Percentiles rank a stretch among this genome's conserved stretches.
These are phyloP conservation scores for Trachops cirrhosus DNA, from an alignment of 2,797 vertebrate species.

Conservation along the genomic window DNA sequence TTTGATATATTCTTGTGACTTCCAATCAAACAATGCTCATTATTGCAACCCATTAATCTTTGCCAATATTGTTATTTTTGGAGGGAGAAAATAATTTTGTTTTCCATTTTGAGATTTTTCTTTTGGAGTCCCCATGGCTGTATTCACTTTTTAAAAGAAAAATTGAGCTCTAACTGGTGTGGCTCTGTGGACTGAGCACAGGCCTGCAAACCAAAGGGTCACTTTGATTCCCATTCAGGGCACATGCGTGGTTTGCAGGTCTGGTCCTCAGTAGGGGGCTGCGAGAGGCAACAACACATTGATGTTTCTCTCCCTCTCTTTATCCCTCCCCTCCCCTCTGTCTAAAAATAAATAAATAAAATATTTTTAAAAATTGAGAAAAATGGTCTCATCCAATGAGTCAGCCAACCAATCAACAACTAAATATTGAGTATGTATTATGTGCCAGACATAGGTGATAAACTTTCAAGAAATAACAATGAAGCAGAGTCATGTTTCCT, in stretches of 20 bases:
- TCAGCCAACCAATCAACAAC: neutral
- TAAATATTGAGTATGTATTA: neutral
- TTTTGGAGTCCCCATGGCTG: neutral
- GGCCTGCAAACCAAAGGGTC: no score
- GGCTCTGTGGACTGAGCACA: no score
- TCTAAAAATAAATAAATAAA: no score
- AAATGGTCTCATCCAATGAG: neutral
- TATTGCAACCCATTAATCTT: neutral
- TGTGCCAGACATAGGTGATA: neutral
- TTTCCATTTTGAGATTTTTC: neutral
- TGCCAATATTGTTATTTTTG: neutral
- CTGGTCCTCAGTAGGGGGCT: no score
- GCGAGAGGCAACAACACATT: no score
- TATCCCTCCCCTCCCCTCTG: no score
- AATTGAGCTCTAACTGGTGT: neutral
- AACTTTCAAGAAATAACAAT: neutral
- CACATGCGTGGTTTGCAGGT: no score
- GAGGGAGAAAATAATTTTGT: neutral
- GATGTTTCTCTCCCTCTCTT: no score
- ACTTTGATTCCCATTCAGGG: no score
- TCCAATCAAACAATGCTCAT: neutral
- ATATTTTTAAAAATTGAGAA: neutral
- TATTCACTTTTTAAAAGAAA: slow-evolving; percentile 23
- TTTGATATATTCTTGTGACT: neutral
- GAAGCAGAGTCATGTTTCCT: neutral